A percentile compares a stretch with the other conserved stretches of the same genome.
Conservation (phyloP, 2,113 vertebrate genomes). For the Cranoglanis bouderius region DNA sequence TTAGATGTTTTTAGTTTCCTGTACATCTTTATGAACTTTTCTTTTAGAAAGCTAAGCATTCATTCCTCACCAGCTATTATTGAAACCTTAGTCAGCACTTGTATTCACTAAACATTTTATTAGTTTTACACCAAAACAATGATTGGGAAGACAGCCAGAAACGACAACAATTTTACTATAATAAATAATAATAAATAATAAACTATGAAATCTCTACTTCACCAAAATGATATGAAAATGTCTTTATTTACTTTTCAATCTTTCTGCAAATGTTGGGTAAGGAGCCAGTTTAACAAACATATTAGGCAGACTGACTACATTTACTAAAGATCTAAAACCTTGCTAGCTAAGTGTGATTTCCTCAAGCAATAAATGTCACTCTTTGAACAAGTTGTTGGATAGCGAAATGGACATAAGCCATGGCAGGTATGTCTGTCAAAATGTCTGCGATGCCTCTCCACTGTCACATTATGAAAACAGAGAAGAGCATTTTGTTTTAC, state of each 20-base stretch:
- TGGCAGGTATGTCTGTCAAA: not conserved
- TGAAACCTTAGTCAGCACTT: not conserved
- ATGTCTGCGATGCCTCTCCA: not conserved
- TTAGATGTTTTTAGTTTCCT: conserved; percentile 31
- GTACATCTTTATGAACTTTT: conserved; percentile 27
- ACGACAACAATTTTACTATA: not conserved
- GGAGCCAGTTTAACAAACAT: not conserved
- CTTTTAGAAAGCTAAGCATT: not conserved
- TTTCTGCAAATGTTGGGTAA: not conserved
- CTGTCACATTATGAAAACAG: not conserved
- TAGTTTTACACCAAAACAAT: not conserved
- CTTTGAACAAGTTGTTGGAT: not conserved
- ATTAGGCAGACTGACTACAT: no score
- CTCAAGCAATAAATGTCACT: not conserved
- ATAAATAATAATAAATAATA: not conserved
- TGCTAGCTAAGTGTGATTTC: not conserved
- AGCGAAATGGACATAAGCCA: not conserved
- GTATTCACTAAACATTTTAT: not conserved
- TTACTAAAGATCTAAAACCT: not conserved
- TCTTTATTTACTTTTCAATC: not conserved
- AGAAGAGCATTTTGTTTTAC: not conserved
- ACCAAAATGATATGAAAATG: not conserved
- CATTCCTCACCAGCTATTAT: not conserved
- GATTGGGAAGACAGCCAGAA: not conserved
- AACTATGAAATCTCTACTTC: not conserved